Evolutionary conservation across 2,888 invertebrate genomes (phyloP), one percentile per base, ranked within the genome.

Genomic region (Drosophila parthenogenetica): DNA sequence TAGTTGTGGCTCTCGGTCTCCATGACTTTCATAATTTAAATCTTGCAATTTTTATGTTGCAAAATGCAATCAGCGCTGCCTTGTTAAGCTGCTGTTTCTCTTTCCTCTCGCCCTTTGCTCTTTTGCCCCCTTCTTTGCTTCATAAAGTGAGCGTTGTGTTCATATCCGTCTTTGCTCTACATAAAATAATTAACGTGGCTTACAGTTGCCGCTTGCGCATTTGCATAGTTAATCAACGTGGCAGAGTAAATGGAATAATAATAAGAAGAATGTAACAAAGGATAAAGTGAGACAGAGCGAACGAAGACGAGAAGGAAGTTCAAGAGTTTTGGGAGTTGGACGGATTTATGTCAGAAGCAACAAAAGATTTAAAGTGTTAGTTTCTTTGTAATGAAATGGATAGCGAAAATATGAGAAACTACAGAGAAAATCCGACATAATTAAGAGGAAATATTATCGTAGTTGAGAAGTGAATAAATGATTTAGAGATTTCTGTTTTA

Each of bases 171-270:
- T 39, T 67, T 48, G 35, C 65, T 57, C 60, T 64, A 77, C 84
- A 77, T 70, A 86, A 86, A 82, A 86, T 83, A 82, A 86, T 82
- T 86, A 86, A 83, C 77, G 40, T 65, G 65, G 81, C 83, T 72
- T 78, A 68, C 73, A 66, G 61, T 68, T 75, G 67, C 69, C 54
- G 35, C 29, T 25, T 19, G 45, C 55, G 50, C 70, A 85, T 85
- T 85, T 85, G 61, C 88, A 84, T 87, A 79, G 77, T 84, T 78
- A 84, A 77, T 72, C 66, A 75, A 72, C 51, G 55, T 29, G 55
- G 11, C 25, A 22, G 11, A n/a, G 29, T 50, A 57, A 58, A 62
- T 51, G 50, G 46, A 54, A 67, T 55, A 55, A 63, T 63, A 58
- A 58, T 59, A 50, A 51, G 45, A 49, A 49, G 49, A 35, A 40